These are phyloP conservation scores for Hassar affinis DNA, from an alignment of 2,113 vertebrate species.

Conservation along the genomic window DNA sequence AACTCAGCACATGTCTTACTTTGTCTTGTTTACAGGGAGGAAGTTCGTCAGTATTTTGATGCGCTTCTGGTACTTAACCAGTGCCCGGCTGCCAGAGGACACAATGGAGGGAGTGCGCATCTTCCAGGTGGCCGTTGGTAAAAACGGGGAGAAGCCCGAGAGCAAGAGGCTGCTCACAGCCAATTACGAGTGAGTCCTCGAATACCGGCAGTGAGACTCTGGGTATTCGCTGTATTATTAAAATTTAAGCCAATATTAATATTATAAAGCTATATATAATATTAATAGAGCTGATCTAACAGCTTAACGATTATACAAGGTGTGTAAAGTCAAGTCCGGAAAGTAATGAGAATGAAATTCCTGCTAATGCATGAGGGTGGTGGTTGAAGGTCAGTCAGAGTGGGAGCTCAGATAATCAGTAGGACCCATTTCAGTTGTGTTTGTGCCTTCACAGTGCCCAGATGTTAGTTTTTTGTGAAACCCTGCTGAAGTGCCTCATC, in stretches of 20 bases:
- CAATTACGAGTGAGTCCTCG: conserved; percentile 85
- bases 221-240: not conserved
- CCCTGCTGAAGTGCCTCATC: too few relatives aligned
- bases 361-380: too few relatives aligned
- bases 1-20: conserved; percentile 10
- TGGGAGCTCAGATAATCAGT: too few relatives aligned
- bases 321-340: too few relatives aligned
- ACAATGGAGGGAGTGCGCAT: conserved; percentile 73
- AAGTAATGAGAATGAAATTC: too few relatives aligned
- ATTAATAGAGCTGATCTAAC: not conserved
- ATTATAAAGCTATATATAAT: too few relatives aligned
- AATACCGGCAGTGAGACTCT: not conserved
- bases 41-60: conserved; percentile 94
- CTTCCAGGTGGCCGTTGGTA: conserved; percentile 78
- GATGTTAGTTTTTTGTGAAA: too few relatives aligned
- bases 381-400: too few relatives aligned
- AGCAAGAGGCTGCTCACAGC: conserved; percentile 84
- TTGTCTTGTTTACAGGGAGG: conserved; percentile 74
- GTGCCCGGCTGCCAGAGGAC: conserved; percentile 77
- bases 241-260: too few relatives aligned
- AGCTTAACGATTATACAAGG: not conserved
- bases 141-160: conserved; percentile 69
- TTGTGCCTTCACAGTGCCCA: too few relatives aligned
- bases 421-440: too few relatives aligned
- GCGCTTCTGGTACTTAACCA: conserved; percentile 94